These are phyloP conservation scores for Coccyzus lansbergi DNA, from an alignment of 2,797 vertebrate genomes.

Conservation along the genomic window DNA sequence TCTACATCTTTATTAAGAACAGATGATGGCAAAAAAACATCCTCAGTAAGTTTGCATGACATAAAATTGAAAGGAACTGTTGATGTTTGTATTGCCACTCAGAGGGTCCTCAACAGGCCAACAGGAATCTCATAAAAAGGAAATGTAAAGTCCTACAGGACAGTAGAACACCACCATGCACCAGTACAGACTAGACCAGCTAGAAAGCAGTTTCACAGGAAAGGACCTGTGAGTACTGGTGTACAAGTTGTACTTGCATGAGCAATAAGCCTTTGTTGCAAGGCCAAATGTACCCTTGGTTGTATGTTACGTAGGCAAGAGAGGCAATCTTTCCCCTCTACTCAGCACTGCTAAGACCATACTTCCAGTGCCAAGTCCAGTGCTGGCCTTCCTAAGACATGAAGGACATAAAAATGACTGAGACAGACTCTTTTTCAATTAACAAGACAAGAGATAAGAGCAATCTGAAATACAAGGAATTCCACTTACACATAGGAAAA, in stretches of 20 bases:
- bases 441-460: background rate
- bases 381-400: background rate
- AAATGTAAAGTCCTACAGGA: background rate
- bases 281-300: background rate
- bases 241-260: background rate
- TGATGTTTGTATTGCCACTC: background rate
- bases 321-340: background rate
- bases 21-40: background rate
- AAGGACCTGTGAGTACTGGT: background rate
- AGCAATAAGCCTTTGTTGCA: background rate
- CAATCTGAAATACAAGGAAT: background rate
- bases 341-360: background rate
- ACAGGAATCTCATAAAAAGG: background rate
- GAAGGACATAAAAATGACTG: background rate
- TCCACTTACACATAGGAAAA: background rate
- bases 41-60: background rate
- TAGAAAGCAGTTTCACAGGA: background rate
- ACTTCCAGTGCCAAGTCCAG: background rate
- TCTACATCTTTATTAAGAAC: background rate
- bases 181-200: background rate
- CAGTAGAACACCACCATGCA: accelerated
- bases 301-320: background rate
- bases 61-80: background rate
- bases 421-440: background rate
- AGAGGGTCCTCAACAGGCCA: background rate